Percentiles rank a stretch among this genome's conserved stretches.
These are phyloP conservation scores for Aleiodes alternator DNA, from an alignment of 2,888 invertebrate genomes.

Conservation along the genomic window DNA sequence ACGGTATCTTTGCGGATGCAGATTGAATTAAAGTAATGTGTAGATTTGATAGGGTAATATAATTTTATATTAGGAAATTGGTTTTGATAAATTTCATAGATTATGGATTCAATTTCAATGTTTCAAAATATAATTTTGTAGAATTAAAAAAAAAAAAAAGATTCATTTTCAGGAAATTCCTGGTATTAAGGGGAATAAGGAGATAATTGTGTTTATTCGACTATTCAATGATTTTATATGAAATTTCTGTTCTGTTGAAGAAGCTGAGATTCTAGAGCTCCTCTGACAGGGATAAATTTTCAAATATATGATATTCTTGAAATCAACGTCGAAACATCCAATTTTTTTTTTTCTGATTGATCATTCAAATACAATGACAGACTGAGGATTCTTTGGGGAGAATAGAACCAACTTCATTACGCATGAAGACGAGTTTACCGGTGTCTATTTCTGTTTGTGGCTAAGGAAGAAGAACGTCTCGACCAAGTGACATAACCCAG, in stretches of 20 bases:
- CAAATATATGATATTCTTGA: background rate
- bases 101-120: background rate
- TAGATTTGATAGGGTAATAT: constrained; percentile 26
- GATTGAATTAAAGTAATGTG: constrained; percentile 32
- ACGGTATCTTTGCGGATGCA: constrained; percentile 10
- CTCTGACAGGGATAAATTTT: background rate
- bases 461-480: constrained; percentile 56
- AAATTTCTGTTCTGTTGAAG: no score
- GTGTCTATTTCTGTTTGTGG: constrained; percentile 66
- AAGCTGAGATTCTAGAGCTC: no score
- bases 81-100: constrained; percentile 20
- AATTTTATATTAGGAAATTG: constrained; percentile 18
- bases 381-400: constrained; percentile 20
- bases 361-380: constrained; percentile 11
- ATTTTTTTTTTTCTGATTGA: background rate
- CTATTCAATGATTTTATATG: background rate
- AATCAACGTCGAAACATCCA: background rate
- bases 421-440: constrained; percentile 55
- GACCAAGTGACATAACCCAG: constrained; percentile 68
- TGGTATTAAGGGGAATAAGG: constrained; percentile 15
- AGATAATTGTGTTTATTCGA: constrained; percentile 1
- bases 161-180: constrained; percentile 1
- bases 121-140: background rate
- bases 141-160: background rate
- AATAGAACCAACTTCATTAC: constrained; percentile 47